Conservation (phyloP, 2,113 vertebrate genomes). For the Zosterops lateralis region DNA sequence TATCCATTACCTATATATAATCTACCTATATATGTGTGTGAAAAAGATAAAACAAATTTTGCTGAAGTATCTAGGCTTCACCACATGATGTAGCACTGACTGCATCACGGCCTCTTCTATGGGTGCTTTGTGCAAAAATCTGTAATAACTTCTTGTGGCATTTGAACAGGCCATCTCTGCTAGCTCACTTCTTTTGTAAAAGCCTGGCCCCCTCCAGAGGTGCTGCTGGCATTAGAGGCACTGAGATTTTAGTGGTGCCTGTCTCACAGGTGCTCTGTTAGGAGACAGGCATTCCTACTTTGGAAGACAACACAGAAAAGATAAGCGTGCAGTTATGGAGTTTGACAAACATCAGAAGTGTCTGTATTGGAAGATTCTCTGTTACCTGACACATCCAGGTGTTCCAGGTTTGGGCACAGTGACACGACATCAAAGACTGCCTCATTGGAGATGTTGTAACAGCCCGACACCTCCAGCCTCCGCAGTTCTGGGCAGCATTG, state of each 20-base stretch:
- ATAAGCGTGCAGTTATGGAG: accelerated
- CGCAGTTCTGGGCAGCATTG: conserved; percentile 94
- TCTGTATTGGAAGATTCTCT: not conserved
- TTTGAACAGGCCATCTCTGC: not conserved
- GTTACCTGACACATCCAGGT: conserved; percentile 96
- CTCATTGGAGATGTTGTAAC: conserved; percentile 95
- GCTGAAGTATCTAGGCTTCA: not conserved
- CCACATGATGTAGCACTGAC: not conserved
- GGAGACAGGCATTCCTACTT: not conserved
- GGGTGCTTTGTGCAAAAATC: not conserved
- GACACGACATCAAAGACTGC: conserved; percentile 95
- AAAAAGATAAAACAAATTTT: not conserved
- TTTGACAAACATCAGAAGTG: not conserved
- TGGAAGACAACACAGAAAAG: not conserved
- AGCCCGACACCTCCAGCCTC: conserved; percentile 89
- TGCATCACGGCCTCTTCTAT: not conserved
- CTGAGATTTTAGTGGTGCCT: not conserved
- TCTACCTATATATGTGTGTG: not conserved
- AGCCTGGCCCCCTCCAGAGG: not conserved
- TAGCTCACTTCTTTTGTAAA: not conserved
- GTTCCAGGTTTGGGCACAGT: conserved; percentile 92
- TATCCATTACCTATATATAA: not conserved
- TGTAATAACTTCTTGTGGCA: accelerated
- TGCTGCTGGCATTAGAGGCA: not conserved
- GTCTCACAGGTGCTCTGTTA: not conserved